Percentiles rank a stretch among this genome's conserved stretches.
These are phyloP conservation scores for Aphodius sticticus DNA, from an alignment of 2,888 invertebrate species.

Conservation along the genomic window DNA sequence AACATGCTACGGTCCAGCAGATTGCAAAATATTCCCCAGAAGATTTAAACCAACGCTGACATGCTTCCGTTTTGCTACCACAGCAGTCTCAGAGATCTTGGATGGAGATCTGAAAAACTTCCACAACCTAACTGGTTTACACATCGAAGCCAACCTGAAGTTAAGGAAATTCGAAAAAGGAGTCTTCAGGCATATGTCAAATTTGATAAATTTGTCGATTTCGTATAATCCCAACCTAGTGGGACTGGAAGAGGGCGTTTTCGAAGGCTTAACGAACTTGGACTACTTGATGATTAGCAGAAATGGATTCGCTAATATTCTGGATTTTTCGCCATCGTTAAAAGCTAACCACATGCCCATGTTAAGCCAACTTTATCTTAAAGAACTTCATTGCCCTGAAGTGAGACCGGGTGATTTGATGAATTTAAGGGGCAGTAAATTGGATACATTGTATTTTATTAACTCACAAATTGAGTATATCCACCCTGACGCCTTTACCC, in stretches of 20 bases:
- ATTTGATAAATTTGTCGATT: constrained; percentile 64
- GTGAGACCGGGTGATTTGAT: constrained; percentile 61
- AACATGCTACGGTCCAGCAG: constrained; percentile 65
- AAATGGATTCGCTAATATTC: constrained; percentile 64
- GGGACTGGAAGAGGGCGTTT: constrained; percentile 60
- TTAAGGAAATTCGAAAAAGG: constrained; percentile 62
- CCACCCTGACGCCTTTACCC: constrained; percentile 62
- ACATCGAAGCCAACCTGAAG: constrained; percentile 66
- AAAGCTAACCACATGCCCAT: constrained; percentile 60
- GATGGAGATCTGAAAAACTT: constrained; percentile 59
- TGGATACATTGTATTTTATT: constrained; percentile 62
- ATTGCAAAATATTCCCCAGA: constrained; percentile 63
- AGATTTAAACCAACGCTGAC: constrained; percentile 59
- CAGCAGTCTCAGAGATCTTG: constrained; percentile 60
- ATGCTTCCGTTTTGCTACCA: constrained; percentile 62
- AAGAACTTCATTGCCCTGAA: constrained; percentile 63
- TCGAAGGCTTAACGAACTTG: constrained; percentile 64
- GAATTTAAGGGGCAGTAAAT: constrained; percentile 59
- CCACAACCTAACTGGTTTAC: constrained; percentile 59
- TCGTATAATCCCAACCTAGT: constrained; percentile 64
- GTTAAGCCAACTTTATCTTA: constrained; percentile 62
- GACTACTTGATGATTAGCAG: constrained; percentile 63
- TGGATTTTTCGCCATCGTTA: constrained; percentile 60
- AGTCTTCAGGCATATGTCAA: constrained; percentile 61
- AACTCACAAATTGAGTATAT: constrained; percentile 65